A percentile compares a stretch with the other conserved stretches of the same genome.
phyloP scores from a whole-genome alignment of 2,113 vertebrate genomes.

The Nycticorax nycticorax region DNA sequence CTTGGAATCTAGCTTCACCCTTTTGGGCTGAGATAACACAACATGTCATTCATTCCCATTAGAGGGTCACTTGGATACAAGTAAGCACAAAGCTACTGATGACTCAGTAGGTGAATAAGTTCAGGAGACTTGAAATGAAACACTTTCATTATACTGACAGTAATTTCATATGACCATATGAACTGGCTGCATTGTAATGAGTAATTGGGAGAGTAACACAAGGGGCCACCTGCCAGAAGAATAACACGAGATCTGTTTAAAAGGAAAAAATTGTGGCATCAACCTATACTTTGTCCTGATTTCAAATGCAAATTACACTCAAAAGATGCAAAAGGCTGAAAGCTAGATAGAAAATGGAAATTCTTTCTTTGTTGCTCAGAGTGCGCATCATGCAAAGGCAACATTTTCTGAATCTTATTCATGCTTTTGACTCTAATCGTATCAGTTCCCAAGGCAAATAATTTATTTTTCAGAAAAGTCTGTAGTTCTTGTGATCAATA shows the following conservation, averaged over 20 bases:
- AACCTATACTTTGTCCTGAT: neutral
- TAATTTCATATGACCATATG: neutral
- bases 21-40: neutral
- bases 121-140: neutral
- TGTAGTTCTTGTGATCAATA: neutral
- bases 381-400: neutral
- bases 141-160: neutral
- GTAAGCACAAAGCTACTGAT: neutral
- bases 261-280: neutral
- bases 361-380: neutral
- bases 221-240: neutral
- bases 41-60: neutral
- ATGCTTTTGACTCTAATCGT: neutral
- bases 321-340: neutral
- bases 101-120: neutral
- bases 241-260: neutral
- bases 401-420: neutral
- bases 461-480: neutral
- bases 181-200: neutral
- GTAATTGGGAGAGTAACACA: neutral
- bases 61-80: neutral
- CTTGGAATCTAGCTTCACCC: neutral
- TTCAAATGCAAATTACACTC: neutral
- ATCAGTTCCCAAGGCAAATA: neutral
- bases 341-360: neutral